A percentile compares a stretch with the other conserved stretches of the same genome.
phyloP scores from a whole-genome alignment of 2,113 vertebrate genomes.

The Rhizomys pruinosus region DNA sequence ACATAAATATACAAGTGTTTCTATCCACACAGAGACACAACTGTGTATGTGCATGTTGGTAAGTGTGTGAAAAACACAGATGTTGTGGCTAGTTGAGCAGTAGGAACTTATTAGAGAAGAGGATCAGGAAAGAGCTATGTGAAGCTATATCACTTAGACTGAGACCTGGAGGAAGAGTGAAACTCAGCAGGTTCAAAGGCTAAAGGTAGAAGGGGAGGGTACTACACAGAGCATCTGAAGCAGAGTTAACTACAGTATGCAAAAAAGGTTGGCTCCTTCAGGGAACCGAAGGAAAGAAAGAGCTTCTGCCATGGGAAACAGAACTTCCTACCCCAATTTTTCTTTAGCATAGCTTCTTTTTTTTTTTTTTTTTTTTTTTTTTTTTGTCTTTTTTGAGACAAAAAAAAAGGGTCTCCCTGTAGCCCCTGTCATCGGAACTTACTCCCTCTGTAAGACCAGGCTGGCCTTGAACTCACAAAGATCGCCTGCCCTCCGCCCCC shows the following conservation, averaged over 20 bases:
- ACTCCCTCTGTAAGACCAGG: too few species aligned
- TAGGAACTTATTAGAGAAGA: neutral
- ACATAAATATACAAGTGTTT: neutral
- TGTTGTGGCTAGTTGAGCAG: neutral
- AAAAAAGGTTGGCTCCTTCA: neutral
- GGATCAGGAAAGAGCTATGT: neutral
- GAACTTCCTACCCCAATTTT: neutral
- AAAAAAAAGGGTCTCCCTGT: too few species aligned
- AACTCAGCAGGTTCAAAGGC: neutral
- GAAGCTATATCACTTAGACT: neutral
- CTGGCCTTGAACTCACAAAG: too few species aligned
- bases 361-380: too few species aligned
- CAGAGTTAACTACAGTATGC: neutral
- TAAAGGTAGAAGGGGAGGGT: fast-evolving
- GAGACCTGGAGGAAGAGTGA: neutral
- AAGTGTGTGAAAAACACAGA: neutral
- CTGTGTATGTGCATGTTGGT: neutral
- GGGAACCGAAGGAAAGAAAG: neutral
- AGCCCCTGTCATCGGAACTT: too few species aligned
- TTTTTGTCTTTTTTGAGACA: too few species aligned
- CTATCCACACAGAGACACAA: neutral
- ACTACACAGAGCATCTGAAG: fast-evolving
- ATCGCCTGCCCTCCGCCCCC: too few species aligned
- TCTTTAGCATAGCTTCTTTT: too few species aligned
- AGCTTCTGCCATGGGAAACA: neutral